Base-by-base conservation (phyloP, 2,113 vertebrate genomes). In the Oplegnathus fasciatus region DNA sequence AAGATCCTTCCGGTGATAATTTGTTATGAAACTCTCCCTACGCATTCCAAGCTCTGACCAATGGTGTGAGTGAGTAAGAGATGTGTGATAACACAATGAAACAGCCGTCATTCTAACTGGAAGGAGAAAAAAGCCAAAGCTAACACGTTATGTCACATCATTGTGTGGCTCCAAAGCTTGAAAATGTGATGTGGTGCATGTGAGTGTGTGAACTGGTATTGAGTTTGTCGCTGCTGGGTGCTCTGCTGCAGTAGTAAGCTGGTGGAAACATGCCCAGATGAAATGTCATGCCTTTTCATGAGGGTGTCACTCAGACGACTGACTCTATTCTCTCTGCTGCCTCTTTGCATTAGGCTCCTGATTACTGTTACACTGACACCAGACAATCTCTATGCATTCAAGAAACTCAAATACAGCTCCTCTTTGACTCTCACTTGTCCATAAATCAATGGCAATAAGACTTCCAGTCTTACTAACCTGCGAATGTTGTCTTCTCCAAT, bases 321-420 rank as follows among this genome's bases (percentile, higher is more conserved):
- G 84, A 88, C 93, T 93, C 90, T 91, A 88, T 93, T 95, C 87
- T 95, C 85, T 77, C 64, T 14, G 83, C 91, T 90, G 93, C 91
- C 93, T 90, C 85, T 89, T 93, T 71, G 44, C 73, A 93, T 95
- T 92, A 94, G 78, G 7, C 80, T 90, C 83, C 73, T 88, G 82
- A 89, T 91, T 86, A 91, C 77, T 42, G 50, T 67, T 68, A 74
- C 17, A 14, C 76, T 73, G 85, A 92, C 10, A 9, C 5, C 9
- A 10, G 4, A 55, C 55, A 20, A 18, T 73, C 60, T 67, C 61
- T 40, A 58, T 55, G 75, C 58, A 65, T 18, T 55, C 24, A 5
- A 70, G 48, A 58, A 73, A 81, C 48, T 50, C 65, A 78, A 52
- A 67, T 11, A 48, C 24, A n/a, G 58, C 62, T 28, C 50, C 14